Percentiles rank a stretch among this genome's conserved stretches.
These are phyloP conservation scores for Alentia gelatinosa DNA, from an alignment of 2,888 invertebrate genomes.

Conservation along the genomic window DNA sequence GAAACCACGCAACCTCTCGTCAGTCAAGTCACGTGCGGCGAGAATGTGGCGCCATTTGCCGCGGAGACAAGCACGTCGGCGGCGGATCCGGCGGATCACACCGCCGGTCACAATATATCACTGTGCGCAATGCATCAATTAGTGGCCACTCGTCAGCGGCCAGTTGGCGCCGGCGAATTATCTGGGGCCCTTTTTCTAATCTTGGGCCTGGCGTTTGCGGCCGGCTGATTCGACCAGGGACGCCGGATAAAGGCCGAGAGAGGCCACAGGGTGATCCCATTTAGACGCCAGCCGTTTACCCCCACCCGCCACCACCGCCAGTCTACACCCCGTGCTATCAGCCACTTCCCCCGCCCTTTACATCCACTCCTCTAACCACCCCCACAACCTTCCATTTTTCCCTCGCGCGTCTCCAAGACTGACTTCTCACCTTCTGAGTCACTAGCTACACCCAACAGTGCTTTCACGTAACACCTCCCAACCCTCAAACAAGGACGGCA, in stretches of 20 bases:
- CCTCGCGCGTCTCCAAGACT: too few species aligned
- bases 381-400: too few species aligned
- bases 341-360: too few species aligned
- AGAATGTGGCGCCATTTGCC: neutral
- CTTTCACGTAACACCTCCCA: too few species aligned
- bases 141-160: neutral
- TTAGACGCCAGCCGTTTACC: neutral
- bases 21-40: neutral
- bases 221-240: neutral
- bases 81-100: neutral
- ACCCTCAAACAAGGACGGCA: too few species aligned
- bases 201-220: neutral
- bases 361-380: too few species aligned
- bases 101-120: conserved; percentile 4
- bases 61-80: neutral
- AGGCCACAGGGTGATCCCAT: neutral
- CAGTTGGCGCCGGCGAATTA: neutral
- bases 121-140: conserved; percentile 20
- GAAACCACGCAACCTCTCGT: neutral
- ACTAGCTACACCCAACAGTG: too few species aligned
- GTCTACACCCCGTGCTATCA: too few species aligned
- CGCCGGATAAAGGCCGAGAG: neutral
- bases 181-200: neutral
- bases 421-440: too few species aligned
- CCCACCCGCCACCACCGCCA: neutral